Conservation (phyloP, 2,888 invertebrate species). For the Drosophila borborema region DNA sequence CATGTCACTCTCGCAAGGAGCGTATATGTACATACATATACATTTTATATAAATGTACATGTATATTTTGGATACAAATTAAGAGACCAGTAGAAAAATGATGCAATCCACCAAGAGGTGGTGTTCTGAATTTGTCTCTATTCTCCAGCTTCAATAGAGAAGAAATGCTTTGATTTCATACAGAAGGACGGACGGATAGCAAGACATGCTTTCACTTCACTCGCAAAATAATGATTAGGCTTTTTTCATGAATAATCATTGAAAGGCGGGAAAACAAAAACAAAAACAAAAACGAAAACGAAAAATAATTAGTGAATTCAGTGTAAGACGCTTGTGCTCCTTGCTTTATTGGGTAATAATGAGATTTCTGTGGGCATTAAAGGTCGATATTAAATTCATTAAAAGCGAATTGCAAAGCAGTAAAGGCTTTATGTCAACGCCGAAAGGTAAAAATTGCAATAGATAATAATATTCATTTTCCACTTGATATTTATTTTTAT, state of each 20-base stretch:
- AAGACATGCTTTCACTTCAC: background rate
- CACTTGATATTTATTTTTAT: conserved; percentile 10
- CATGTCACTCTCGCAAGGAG: too few species aligned
- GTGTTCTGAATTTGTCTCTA: too few species aligned
- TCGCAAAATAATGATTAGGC: background rate
- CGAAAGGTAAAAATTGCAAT: background rate
- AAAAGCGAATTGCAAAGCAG: conserved; percentile 33
- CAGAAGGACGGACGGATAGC: background rate
- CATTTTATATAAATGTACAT: too few species aligned
- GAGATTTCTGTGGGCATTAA: conserved; percentile 34
- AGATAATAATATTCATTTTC: background rate
- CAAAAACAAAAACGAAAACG: conserved; percentile 18
- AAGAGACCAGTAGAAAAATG: too few species aligned
- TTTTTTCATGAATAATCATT: conserved; percentile 14
- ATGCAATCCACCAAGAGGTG: too few species aligned
- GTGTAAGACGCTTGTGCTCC: conserved; percentile 29
- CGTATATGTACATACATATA: too few species aligned
- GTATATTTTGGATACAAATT: too few species aligned
- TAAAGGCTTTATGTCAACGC: conserved; percentile 10
- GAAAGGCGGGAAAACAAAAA: conserved; percentile 12
- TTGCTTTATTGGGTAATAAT: conserved; percentile 41
- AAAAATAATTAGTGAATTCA: conserved; percentile 58
- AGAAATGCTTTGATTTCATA: too few species aligned
- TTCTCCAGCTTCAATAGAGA: background rate
- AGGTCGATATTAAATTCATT: conserved; percentile 10